Conservation (phyloP, 1,140 invertebrate genomes). For the Aphis craccivora region DNA sequence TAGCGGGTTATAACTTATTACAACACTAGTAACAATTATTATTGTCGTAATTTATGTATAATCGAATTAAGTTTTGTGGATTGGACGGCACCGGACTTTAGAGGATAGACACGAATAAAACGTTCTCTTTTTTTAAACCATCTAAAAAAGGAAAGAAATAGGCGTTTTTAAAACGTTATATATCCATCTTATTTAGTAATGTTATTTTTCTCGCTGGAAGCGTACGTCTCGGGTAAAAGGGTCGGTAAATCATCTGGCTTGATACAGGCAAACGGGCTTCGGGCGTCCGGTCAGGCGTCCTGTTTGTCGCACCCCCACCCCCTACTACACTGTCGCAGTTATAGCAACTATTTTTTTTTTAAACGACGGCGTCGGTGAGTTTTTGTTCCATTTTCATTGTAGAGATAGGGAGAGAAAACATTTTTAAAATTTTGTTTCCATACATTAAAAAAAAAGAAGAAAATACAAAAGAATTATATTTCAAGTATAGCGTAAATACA, state of each 20-base stretch:
- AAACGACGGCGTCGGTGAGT: neutral
- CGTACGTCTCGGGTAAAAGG: slow-evolving; percentile 49
- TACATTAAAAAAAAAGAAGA: slow-evolving; percentile 40
- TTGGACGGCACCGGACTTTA: slow-evolving; percentile 33
- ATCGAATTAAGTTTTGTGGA: slow-evolving; percentile 47
- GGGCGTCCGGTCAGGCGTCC: slow-evolving; percentile 45
- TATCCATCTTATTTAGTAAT: slow-evolving; percentile 55
- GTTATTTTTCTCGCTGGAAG: slow-evolving; percentile 50
- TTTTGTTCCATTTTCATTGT: slow-evolving; percentile 34
- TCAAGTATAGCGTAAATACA: neutral
- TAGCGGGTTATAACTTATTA: neutral
- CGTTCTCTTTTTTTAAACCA: neutral
- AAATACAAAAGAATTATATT: slow-evolving; percentile 28
- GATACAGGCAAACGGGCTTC: slow-evolving; percentile 44
- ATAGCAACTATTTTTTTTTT: slow-evolving; percentile 17
- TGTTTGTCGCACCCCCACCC: slow-evolving; percentile 38
- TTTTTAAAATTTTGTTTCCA: slow-evolving; percentile 37
- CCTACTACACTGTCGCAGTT: neutral
- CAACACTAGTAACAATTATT: slow-evolving; percentile 13
- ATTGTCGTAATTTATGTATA: slow-evolving; percentile 40
- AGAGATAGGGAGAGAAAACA: neutral
- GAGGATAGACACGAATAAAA: slow-evolving; percentile 24
- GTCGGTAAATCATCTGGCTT: slow-evolving; percentile 49
- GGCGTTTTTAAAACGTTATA: slow-evolving; percentile 35
- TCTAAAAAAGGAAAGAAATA: neutral